These are phyloP conservation scores for Therioaphis trifolii DNA, from an alignment of 2,888 invertebrate genomes.

Conservation along the genomic window DNA sequence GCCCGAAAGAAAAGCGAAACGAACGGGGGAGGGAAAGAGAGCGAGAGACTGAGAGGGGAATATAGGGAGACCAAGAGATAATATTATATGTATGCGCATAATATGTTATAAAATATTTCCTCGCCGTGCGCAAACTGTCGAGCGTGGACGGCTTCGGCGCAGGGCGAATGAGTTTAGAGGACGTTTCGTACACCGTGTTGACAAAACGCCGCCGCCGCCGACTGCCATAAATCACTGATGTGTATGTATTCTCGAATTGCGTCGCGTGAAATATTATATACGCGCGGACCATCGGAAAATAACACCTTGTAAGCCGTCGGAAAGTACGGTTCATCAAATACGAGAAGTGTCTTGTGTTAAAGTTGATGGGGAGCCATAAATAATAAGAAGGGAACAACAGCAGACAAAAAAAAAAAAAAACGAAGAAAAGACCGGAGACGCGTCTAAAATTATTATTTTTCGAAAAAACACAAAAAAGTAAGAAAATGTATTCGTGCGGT, in stretches of 20 bases:
- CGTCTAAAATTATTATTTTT: no score
- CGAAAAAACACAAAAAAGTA: no score
- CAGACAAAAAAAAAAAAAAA: no score
- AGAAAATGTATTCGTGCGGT: no score
- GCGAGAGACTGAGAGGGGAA: no score
- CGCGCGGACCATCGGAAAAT: constrained; percentile 2
- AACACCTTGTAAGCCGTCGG: constrained; percentile 21
- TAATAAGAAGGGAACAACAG: not conserved
- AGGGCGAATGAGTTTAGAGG: not conserved
- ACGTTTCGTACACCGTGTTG: not conserved
- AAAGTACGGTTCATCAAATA: constrained; percentile 20
- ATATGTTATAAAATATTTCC: not conserved
- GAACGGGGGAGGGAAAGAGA: no score
- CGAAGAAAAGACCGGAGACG: no score
- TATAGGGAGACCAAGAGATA: no score
- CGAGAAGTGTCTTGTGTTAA: not conserved
- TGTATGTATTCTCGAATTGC: not conserved
- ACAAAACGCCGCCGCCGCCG: constrained; percentile 11
- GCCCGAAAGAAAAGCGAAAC: no score
- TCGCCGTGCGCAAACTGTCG: not conserved
- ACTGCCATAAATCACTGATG: constrained; percentile 16
- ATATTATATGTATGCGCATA: no score
- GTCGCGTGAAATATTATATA: constrained; percentile 1
- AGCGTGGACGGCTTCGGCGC: not conserved
- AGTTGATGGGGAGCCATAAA: not conserved